Percentiles rank a stretch among this genome's conserved stretches.
These are phyloP conservation scores for Oceanites oceanicus DNA, from an alignment of 2,113 vertebrate species.

Conservation along the genomic window DNA sequence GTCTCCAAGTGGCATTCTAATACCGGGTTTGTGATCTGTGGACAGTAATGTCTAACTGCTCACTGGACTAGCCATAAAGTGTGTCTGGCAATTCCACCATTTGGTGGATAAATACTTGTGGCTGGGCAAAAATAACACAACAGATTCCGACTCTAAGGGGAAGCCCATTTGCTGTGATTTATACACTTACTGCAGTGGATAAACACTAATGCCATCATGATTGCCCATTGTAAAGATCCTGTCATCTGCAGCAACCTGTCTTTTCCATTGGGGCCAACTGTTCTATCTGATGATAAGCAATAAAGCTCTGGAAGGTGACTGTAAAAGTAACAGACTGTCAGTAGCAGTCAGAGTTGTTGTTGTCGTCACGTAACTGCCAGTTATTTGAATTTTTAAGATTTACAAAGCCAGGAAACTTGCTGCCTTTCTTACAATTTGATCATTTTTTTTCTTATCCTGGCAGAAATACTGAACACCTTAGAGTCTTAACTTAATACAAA, in stretches of 20 bases:
- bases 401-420: background rate
- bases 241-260: slow-evolving; percentile 28
- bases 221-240: slow-evolving; percentile 26
- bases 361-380: background rate
- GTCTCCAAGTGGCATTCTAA: background rate
- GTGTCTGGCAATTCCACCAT: background rate
- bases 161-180: slow-evolving; percentile 62
- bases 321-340: background rate
- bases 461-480: background rate
- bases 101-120: slow-evolving; percentile 10
- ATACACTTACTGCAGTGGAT: slow-evolving; percentile 42
- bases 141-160: slow-evolving; percentile 25
- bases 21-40: background rate
- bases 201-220: slow-evolving; percentile 35
- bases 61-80: background rate
- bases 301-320: slow-evolving; percentile 4
- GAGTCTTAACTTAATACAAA: background rate
- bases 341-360: background rate
- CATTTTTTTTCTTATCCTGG: background rate
- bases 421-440: background rate
- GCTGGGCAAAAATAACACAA: slow-evolving; percentile 25
- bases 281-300: background rate
- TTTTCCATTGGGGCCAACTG: background rate
- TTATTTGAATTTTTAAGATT: background rate
- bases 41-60: background rate